Evolutionary conservation across 2,888 invertebrate species (phyloP).

Genomic region (Dasypolia templi): DNA sequence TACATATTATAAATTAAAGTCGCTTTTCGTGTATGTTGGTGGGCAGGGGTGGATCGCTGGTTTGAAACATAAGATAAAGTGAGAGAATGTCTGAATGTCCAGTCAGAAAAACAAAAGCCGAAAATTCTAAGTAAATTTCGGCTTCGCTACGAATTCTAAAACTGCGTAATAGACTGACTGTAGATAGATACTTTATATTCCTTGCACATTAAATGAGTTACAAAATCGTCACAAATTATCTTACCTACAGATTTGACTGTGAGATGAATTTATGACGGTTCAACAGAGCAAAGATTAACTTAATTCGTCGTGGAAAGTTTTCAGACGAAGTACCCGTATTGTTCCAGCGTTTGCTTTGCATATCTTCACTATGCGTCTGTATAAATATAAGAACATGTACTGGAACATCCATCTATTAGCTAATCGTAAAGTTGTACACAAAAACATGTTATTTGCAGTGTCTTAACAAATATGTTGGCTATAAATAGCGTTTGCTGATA

Average conservation of each 20-base stretch:
- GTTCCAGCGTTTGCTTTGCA: conserved; percentile 50
- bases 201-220: conserved; percentile 89
- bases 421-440: conserved; percentile 65
- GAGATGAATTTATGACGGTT: conserved; percentile 86
- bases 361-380: conserved; percentile 54
- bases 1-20: not conserved
- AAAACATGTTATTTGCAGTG: conserved; percentile 51
- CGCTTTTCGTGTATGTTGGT: not conserved
- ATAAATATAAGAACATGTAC: conserved; percentile 56
- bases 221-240: conserved; percentile 90
- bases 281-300: conserved; percentile 73
- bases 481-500: conserved; percentile 9
- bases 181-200: conserved; percentile 87
- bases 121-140: conserved; percentile 10
- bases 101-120: not conserved
- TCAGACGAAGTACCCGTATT: conserved; percentile 47
- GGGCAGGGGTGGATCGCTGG: not conserved
- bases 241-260: conserved; percentile 89
- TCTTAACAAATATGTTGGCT: conserved; percentile 45
- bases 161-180: conserved; percentile 26
- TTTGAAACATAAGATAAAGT: conserved; percentile 9
- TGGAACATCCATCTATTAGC: conserved; percentile 58
- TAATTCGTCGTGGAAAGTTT: conserved; percentile 83
- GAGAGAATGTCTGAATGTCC: not conserved
- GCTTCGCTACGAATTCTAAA: conserved; percentile 15